Percentiles rank a stretch among this genome's conserved stretches.
phyloP scores from a whole-genome alignment of 2,113 vertebrate genomes.

The Arizona elegans region DNA sequence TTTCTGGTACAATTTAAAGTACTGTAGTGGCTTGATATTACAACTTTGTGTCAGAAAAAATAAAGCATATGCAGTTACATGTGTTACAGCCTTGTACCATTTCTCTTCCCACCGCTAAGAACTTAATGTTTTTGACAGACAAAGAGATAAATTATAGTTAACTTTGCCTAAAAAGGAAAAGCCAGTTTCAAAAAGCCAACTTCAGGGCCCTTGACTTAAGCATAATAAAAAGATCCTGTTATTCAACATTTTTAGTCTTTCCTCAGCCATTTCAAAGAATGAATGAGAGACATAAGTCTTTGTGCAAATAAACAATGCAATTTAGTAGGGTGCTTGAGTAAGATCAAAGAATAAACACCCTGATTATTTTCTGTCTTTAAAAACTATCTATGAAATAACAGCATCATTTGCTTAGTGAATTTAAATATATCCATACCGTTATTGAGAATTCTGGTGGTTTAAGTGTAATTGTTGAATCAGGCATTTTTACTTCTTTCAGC shows the following conservation, averaged over 20 bases:
- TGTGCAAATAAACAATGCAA: neutral
- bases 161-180: neutral
- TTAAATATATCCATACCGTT: slow-evolving; percentile 46
- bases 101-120: neutral
- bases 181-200: neutral
- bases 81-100: neutral
- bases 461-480: slow-evolving; percentile 74
- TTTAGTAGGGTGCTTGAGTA: neutral
- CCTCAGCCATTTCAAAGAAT: neutral
- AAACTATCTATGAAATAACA: neutral
- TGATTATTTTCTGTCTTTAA: too few relatives aligned
- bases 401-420: neutral
- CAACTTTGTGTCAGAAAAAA: neutral
- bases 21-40: neutral
- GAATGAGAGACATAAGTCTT: neutral
- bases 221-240: too few relatives aligned
- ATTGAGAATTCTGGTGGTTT: slow-evolving; percentile 69
- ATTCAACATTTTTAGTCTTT: neutral
- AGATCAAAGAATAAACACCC: neutral
- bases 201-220: neutral
- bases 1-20: neutral
- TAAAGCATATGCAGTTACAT: neutral
- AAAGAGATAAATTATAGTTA: neutral
- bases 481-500: slow-evolving; percentile 79
- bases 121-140: neutral